Evolutionary conservation across 2,113 vertebrate genomes (phyloP).

Genomic region (Saimiri boliviensis): DNA sequence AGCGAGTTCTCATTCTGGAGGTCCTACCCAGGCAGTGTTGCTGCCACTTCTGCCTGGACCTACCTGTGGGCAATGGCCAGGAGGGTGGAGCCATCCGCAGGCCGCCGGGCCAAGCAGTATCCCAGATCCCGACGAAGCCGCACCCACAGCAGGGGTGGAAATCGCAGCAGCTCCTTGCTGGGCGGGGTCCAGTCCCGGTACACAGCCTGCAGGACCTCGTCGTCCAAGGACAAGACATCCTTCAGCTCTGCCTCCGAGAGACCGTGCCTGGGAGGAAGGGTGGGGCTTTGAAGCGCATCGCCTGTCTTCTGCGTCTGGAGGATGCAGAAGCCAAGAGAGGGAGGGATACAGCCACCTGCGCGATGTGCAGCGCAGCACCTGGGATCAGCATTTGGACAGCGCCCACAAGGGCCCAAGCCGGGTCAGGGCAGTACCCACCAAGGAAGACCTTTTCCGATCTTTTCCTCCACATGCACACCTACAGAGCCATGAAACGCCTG

Average conservation of each 20-base stretch:
- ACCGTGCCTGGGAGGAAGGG: slow-evolving; percentile 81
- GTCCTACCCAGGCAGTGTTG: fast-evolving
- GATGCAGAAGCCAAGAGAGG: fast-evolving
- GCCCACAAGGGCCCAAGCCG: fast-evolving
- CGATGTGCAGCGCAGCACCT: fast-evolving
- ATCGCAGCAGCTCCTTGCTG: slow-evolving; percentile 81
- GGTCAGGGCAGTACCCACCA: neutral
- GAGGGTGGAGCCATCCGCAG: slow-evolving; percentile 76
- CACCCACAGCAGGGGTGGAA: slow-evolving; percentile 89
- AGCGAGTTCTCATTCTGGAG: fast-evolving
- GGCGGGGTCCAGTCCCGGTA: slow-evolving; percentile 85
- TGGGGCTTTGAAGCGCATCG: fast-evolving
- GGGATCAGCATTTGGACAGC: neutral
- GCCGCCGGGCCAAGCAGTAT: slow-evolving; percentile 82
- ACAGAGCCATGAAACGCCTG: neutral
- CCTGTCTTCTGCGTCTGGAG: neutral
- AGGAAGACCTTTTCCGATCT: neutral
- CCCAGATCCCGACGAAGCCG: slow-evolving; percentile 83
- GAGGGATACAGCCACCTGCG: neutral
- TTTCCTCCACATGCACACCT: neutral
- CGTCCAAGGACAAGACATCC: slow-evolving; percentile 89
- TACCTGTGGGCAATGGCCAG: slow-evolving; percentile 85
- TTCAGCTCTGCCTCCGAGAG: slow-evolving; percentile 89
- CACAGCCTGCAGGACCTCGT: slow-evolving; percentile 87
- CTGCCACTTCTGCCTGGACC: neutral